phyloP scores from a whole-genome alignment of 1,140 invertebrate genomes.

The Aphaenogaster floridana region DNA sequence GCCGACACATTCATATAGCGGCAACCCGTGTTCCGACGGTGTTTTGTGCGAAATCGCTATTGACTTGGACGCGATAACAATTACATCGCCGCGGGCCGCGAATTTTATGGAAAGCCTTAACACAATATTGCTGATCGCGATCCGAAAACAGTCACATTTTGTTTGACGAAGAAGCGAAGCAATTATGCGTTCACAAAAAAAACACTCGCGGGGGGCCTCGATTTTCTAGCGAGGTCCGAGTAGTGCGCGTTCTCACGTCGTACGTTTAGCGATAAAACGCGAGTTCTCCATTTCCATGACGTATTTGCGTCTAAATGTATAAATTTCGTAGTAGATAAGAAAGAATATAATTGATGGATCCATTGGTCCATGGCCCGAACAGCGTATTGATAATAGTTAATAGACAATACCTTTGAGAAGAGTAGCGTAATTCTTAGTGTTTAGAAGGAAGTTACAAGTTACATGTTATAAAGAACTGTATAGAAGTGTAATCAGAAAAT shows the following conservation, averaged over 20 bases:
- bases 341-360: background rate
- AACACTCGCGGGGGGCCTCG: background rate
- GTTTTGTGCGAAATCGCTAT: constrained; percentile 72
- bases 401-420: background rate
- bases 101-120: constrained; percentile 66
- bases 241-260: too few species aligned
- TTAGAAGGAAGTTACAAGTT: background rate
- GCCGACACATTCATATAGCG: constrained; percentile 67
- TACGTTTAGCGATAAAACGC: constrained; percentile 3
- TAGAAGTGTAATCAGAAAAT: constrained; percentile 19
- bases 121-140: constrained; percentile 52
- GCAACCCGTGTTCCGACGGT: constrained; percentile 37
- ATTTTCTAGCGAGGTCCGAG: background rate
- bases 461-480: constrained; percentile 1
- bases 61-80: constrained; percentile 70
- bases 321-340: background rate
- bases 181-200: constrained; percentile 35
- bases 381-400: background rate
- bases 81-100: constrained; percentile 49
- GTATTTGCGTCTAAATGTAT: background rate
- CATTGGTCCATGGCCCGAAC: background rate
- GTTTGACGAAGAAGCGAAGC: constrained; percentile 47
- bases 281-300: background rate
- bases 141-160: constrained; percentile 57
- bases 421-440: background rate